Conservation (phyloP, 2,888 invertebrate genomes). For the Sialis fuliginosa region DNA sequence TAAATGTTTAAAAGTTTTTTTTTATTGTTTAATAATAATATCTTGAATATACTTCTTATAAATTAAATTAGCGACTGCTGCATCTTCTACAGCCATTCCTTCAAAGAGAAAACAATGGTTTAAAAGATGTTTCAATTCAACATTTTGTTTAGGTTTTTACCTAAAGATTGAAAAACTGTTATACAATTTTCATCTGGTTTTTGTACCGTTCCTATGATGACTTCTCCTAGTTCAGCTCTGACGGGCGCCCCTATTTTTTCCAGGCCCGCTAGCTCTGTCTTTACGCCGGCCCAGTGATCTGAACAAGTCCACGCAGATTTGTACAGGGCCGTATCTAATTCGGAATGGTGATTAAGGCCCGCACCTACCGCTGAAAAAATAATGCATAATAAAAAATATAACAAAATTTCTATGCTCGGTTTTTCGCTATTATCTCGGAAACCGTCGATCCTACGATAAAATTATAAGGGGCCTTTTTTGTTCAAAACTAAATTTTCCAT, state of each 20-base stretch:
- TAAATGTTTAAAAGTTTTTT: too few relatives aligned
- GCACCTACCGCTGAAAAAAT: slow-evolving; percentile 36
- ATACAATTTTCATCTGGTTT: slow-evolving; percentile 19
- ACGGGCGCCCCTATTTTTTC: slow-evolving; percentile 29
- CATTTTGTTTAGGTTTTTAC: slow-evolving; percentile 18
- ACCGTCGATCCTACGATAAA: too few relatives aligned
- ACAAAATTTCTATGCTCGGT: too few relatives aligned
- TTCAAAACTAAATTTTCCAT: too few relatives aligned
- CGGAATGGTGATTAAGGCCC: slow-evolving; percentile 27
- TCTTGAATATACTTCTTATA: slow-evolving; percentile 15
- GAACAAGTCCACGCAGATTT: slow-evolving; percentile 29
- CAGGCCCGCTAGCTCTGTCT: slow-evolving; percentile 31
- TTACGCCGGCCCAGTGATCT: slow-evolving; percentile 32
- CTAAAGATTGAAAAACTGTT: slow-evolving; percentile 46
- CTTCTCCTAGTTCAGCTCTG: slow-evolving; percentile 34
- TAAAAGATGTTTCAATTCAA: slow-evolving; percentile 1
- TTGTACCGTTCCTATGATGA: slow-evolving; percentile 24
- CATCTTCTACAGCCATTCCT: slow-evolving; percentile 45
- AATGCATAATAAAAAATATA: neutral
- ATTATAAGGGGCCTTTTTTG: too few relatives aligned
- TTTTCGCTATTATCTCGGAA: too few relatives aligned
- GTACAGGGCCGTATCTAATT: slow-evolving; percentile 34
- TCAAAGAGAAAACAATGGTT: slow-evolving; percentile 11
- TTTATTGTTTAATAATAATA: neutral
- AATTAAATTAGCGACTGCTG: slow-evolving; percentile 35